A percentile compares a stretch with the other conserved stretches of the same genome.
Conservation (phyloP, 2,113 vertebrate species). For the Laticauda colubrina region DNA sequence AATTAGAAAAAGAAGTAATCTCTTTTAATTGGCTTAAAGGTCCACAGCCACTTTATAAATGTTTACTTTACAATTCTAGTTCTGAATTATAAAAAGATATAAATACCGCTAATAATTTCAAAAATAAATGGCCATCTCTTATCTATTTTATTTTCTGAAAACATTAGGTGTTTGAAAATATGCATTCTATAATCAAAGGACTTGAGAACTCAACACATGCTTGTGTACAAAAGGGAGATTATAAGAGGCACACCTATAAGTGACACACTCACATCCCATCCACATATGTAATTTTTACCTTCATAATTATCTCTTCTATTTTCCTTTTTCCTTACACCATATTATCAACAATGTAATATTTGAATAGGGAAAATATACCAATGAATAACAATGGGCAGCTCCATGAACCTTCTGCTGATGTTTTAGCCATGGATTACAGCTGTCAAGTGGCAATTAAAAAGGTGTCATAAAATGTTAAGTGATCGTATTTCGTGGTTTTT, state of each 20-base stretch:
- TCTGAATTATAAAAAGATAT: not conserved
- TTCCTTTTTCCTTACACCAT: not conserved
- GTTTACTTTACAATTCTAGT: not conserved
- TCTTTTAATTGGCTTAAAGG: not conserved
- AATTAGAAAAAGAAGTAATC: not conserved
- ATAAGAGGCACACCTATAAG: not conserved
- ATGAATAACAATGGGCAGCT: slow-evolving; percentile 52
- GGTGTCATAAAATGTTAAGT: slow-evolving; percentile 61
- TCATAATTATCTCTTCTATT: not conserved
- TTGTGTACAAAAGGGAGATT: not conserved
- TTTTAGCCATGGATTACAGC: slow-evolving; percentile 55
- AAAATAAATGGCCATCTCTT: not conserved
- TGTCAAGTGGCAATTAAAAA: slow-evolving; percentile 63
- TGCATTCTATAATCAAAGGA: not conserved
- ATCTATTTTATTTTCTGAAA: not conserved
- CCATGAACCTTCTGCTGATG: slow-evolving; percentile 46
- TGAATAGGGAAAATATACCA: slow-evolving; percentile 2
- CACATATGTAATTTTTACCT: not conserved
- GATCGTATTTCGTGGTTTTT: slow-evolving; percentile 48
- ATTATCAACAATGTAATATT: not conserved
- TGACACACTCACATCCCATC: not conserved
- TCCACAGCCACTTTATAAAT: not conserved
- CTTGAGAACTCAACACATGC: not conserved
- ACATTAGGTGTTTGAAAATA: not conserved
- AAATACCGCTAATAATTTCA: not conserved